Base-by-base conservation (phyloP, 2,797 vertebrate genomes). In the Borostomias antarcticus region DNA sequence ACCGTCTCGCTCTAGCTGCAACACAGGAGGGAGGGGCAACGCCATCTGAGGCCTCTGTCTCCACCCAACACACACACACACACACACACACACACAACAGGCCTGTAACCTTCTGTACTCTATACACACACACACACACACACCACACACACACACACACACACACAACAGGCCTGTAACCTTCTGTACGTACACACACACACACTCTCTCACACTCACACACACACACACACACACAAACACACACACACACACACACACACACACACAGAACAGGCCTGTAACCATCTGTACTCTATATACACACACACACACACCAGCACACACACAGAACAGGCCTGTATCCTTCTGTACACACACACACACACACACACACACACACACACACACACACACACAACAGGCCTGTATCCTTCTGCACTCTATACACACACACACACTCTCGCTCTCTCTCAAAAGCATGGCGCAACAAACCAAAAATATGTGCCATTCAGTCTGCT, bases 21-120 rank as follows among this genome's bases (percentile, higher is more conserved):
- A n/a, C 9, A 57, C 43, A 61, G 43, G 53, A 58, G 33, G 56
- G 40, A 19, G 47, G 25, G 56, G 67, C 59, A 52, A 45, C 25
- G 54, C 13, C 69, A 71, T 63, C 63, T 71, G 69, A 61, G 43
- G 48, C 48, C 66, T 68, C 64, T 43, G 23, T 33, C 54, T 51
- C 33, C 51, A 47, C 43, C 52, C 51, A 66, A 52, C 19, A 32
- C 58, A 62, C n/a, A 62, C 48, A 64, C 21, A 59, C 17, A 45
- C 33, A n/a, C 58, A 65, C 50, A 62, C n/a, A n/a, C n/a, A n/a
- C n/a, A n/a, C n/a, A n/a, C n/a, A n/a, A n/a, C n/a, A n/a, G n/a
- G n/a, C n/a, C n/a, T n/a, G n/a, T n/a, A n/a, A n/a, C n/a, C n/a
- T n/a, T n/a, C n/a, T n/a, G n/a, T n/a, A n/a, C 32, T n/a, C n/a